Conservation (phyloP, 2,888 invertebrate genomes). For the Platypus cylindrus region DNA sequence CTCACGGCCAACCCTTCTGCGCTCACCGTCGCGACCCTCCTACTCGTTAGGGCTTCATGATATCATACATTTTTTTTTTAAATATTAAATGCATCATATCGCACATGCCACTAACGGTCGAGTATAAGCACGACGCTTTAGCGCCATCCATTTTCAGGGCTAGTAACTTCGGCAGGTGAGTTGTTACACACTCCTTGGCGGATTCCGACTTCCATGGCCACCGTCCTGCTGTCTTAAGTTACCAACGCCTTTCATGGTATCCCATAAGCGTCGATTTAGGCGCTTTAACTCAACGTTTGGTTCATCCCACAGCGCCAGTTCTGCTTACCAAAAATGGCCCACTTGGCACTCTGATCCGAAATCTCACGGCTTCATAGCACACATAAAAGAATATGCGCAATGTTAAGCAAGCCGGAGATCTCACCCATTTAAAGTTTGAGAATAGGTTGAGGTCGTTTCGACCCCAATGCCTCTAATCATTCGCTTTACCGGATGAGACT, state of each 20-base stretch:
- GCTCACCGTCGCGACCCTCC: conserved; percentile 43
- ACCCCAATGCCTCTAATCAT: conserved; percentile 61
- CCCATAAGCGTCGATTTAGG: conserved; percentile 48
- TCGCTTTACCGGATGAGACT: conserved; percentile 61
- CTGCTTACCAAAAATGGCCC: conserved; percentile 67
- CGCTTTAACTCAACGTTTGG: conserved; percentile 56
- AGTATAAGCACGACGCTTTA: conserved; percentile 44
- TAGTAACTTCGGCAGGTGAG: conserved; percentile 48
- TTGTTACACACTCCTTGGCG: conserved; percentile 44
- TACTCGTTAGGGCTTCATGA: conserved; percentile 48
- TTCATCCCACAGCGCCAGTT: conserved; percentile 71
- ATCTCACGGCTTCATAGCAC: conserved; percentile 15
- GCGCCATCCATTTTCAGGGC: conserved; percentile 54
- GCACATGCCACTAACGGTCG: conserved; percentile 28
- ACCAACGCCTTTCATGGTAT: conserved; percentile 49
- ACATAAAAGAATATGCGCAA: no score
- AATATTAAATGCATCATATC: conserved; percentile 14
- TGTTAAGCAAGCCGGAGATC: conserved; percentile 33
- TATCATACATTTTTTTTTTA: no score
- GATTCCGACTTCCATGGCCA: conserved; percentile 66
- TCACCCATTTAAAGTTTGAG: conserved; percentile 68
- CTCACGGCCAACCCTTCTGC: conserved; percentile 47
- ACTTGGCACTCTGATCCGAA: conserved; percentile 41
- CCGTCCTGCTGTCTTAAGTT: conserved; percentile 47
- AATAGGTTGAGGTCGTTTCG: conserved; percentile 68